Base-by-base conservation (phyloP, 2,888 invertebrate genomes). In the Resseliella maxima region DNA sequence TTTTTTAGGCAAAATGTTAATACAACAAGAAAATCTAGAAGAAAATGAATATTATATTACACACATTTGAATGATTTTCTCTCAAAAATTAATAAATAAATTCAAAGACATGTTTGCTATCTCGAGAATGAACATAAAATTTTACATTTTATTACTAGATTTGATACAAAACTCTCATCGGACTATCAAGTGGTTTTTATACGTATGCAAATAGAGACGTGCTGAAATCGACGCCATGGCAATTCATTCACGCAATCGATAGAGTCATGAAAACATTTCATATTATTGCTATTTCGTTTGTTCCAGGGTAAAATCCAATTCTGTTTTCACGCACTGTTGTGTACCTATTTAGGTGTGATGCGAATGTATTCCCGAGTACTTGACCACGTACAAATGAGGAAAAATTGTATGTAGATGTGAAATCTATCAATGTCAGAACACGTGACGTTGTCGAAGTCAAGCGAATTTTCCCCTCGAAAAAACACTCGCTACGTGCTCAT, bases 321-420 rank as follows among this genome's bases (percentile, higher is more conserved):
- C 27, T 24, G 10, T 72, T 31, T 72, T 72, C 31, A 72, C 15
- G 72, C 72, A 72, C 72, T 31, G 31, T 15, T 72, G 5, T 27
- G 72, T 12, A 35, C 72, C 72, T 31, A 72, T 72, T 72, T 35
- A 31, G n/a, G 35, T 72, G 72, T 72, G n/a, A 72, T 72, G n/a
- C 31, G 31, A 21, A 35, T 15, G n/a, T 27, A 72, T 72, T 27
- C 5, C 18, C 72, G 31, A 72, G 31, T 72, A 72, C 72, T 72
- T 72, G 72, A 72, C 72, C 72, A 72, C 72, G 72, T 72, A 72
- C 31, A 72, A 72, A 72, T 72, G 72, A 72, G 31, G 72, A 72
- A 72, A 31, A 72, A 72, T 72, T 72, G 72, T 72, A 72, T 72
- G 72, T 35, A 72, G 72, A 72, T 72, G 72, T 72, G 72, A 72